Evolutionary conservation across 1,140 invertebrate species (phyloP), one percentile per base, ranked within the genome.

Genomic region (Euglossa dilemma): DNA sequence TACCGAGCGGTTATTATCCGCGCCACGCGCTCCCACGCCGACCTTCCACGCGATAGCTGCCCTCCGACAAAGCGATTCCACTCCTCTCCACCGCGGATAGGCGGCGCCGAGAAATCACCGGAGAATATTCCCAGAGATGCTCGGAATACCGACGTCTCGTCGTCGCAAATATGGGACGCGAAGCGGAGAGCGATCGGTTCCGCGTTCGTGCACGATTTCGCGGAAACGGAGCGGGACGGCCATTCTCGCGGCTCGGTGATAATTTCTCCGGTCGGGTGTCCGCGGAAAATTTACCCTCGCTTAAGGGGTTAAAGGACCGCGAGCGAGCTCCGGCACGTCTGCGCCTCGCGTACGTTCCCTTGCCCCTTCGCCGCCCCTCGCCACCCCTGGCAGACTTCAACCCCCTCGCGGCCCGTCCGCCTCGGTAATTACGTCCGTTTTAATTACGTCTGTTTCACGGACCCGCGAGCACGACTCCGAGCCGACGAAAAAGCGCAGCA

Each of bases 361-460:
- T 6, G 25, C 11, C 56, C 56, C n/a, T 43, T 20, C 9, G 9
- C 63, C 57, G n/a, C 6, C 8, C 23, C 14, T 12, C 54, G 6
- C 54, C n/a, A n/a, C n/a, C 36, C 1, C 1, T 52, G 75, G 20
- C 20, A 54, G 25, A 12, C 23, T 28, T 67, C 75, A 36, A 45
- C 54, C 56, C 47, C n/a, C 25, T 43, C 76, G 18, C 59, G 52
- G n/a, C 36, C 61, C 67, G 50, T 50, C 50, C 45, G 45, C 52
- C 63, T 52, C 73, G 73, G 76, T 89, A 85, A 88, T 89, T 86
- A 89, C 79, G 86, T 88, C 69, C 79, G 75, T 89, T 89, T 88
- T 88, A 88, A 86, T 88, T 88, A 86, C 87, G 76, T 64, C 72
- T 61, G 85, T 84, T 89, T 86, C 80, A 86, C 80, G 80, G 76